Evolutionary conservation across 2,888 invertebrate species (phyloP).

Genomic region (Baccha elongata): DNA sequence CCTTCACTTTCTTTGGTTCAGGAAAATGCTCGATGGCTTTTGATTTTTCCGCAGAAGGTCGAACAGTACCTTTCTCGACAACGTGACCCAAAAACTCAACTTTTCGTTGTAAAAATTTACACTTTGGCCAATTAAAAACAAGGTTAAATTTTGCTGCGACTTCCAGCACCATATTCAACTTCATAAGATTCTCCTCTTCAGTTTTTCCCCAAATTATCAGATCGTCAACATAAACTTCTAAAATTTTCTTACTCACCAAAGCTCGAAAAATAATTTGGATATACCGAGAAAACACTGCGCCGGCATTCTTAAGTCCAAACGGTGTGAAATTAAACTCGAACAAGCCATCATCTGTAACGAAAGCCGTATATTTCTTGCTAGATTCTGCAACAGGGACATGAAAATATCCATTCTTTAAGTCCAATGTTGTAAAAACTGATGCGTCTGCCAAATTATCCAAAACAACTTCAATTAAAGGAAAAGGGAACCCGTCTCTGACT

Average conservation of each 20-base stretch:
- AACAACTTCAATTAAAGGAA: slow-evolving; percentile 79
- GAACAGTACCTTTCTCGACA: slow-evolving; percentile 2
- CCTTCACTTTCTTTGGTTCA: slow-evolving; percentile 1
- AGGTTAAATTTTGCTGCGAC: background rate
- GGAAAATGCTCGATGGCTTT: slow-evolving; percentile 11
- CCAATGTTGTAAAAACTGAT: slow-evolving; percentile 13
- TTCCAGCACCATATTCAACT: background rate
- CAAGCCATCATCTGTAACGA: slow-evolving; percentile 79
- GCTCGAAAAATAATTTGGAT: slow-evolving; percentile 50
- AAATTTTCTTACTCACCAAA: slow-evolving; percentile 32
- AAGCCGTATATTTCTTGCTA: slow-evolving; percentile 72
- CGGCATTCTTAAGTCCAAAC: slow-evolving; percentile 80
- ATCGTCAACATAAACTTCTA: slow-evolving; percentile 64
- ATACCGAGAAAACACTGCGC: slow-evolving; percentile 77
- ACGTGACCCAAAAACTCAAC: slow-evolving; percentile 15
- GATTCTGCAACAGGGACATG: slow-evolving; percentile 38
- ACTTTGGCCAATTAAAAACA: background rate
- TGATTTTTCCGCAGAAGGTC: background rate
- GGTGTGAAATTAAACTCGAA: slow-evolving; percentile 80
- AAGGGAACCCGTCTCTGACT: slow-evolving; percentile 77
- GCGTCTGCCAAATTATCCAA: slow-evolving; percentile 76
- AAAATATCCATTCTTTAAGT: slow-evolving; percentile 51
- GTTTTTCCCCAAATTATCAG: slow-evolving; percentile 40
- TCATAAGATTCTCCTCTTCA: background rate
- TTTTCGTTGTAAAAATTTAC: slow-evolving; percentile 6